These are phyloP conservation scores for Serripes groenlandicus DNA, from an alignment of 2,888 invertebrate species.

Conservation along the genomic window DNA sequence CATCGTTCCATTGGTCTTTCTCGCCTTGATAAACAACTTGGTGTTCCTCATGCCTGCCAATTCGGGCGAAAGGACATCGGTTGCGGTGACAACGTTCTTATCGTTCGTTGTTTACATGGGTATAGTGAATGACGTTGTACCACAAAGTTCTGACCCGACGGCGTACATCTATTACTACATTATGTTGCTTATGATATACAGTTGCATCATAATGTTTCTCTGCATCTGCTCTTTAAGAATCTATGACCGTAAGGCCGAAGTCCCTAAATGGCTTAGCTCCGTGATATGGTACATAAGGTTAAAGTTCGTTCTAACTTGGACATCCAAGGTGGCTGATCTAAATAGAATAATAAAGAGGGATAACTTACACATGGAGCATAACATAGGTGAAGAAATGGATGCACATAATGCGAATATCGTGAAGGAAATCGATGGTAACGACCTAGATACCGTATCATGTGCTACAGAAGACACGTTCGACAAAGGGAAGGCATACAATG, in stretches of 20 bases:
- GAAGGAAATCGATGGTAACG: too few species aligned
- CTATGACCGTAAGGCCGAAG: slow-evolving; percentile 27
- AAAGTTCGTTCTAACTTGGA: too few species aligned
- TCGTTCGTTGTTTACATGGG: slow-evolving; percentile 62
- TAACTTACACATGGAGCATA: too few species aligned
- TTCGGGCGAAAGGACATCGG: slow-evolving; percentile 58
- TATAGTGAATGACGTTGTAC: slow-evolving; percentile 52
- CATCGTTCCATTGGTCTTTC: slow-evolving; percentile 45
- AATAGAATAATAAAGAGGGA: too few species aligned
- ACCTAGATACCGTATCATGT: too few species aligned
- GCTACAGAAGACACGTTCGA: too few species aligned
- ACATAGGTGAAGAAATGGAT: too few species aligned
- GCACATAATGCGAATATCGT: too few species aligned
- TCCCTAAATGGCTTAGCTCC: slow-evolving; percentile 12
- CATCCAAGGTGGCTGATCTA: too few species aligned
- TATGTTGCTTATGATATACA: slow-evolving; percentile 41
- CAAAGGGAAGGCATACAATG: too few species aligned
- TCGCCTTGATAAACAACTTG: slow-evolving; percentile 43
- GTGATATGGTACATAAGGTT: too few species aligned
- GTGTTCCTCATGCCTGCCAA: slow-evolving; percentile 57
- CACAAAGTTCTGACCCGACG: slow-evolving; percentile 58
- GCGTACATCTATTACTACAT: slow-evolving; percentile 56
- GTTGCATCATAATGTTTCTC: slow-evolving; percentile 38
- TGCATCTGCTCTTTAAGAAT: slow-evolving; percentile 48
- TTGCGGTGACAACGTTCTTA: slow-evolving; percentile 58